Base-by-base conservation (phyloP, 2,113 vertebrate genomes). In the Lanius collurio region DNA sequence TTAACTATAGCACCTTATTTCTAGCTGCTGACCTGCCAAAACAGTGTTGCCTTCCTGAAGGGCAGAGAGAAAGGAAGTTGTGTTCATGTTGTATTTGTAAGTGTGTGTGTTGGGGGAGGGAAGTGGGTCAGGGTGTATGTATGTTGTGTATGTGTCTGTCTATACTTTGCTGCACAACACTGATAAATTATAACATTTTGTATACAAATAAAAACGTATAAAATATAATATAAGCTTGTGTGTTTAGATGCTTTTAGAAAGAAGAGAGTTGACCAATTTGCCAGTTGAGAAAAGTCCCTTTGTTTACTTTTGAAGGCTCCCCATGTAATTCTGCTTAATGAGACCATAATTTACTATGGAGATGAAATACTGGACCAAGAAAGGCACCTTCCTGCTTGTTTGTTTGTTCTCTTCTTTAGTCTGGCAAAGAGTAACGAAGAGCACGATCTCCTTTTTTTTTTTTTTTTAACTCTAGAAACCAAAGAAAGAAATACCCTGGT, bases 1-100 rank as follows among this genome's bases (percentile, higher is more conserved):
- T 98, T 98, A 83, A 96, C 95, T 95, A 96, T 97, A 97, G 99
- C 99, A 99, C 99, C 99, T 99, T 99, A 99, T 98, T 98, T 97
- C 87, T 96, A 98, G 98, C 98, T 98, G 98, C 98, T 98, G 82
- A 98, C 97, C 98, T 98, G 98, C 99, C 99, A 98, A 99, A 99
- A 99, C 99, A 99, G 99, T 99, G 98, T 99, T 99, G 98, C 98
- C 89, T 96, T 97, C 97, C 98, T 93, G 92, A 96, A 95, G 92
- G 96, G 82, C 94, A 94, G 91, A 95, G 62, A 86, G 93, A 70
- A 94, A 74, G 78, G 56, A 93, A 95, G 57, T 91, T 78, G 89
- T 94, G 92, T 83, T 95, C 37, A 30, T 97, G 96, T 82, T 3
- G 57, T 98, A 60, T 96, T 97, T 97, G 37, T 89, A 28, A 0